Evolutionary conservation across 2,888 invertebrate genomes (phyloP), one percentile per base, ranked within the genome.

Genomic region (Morpho helenor): DNA sequence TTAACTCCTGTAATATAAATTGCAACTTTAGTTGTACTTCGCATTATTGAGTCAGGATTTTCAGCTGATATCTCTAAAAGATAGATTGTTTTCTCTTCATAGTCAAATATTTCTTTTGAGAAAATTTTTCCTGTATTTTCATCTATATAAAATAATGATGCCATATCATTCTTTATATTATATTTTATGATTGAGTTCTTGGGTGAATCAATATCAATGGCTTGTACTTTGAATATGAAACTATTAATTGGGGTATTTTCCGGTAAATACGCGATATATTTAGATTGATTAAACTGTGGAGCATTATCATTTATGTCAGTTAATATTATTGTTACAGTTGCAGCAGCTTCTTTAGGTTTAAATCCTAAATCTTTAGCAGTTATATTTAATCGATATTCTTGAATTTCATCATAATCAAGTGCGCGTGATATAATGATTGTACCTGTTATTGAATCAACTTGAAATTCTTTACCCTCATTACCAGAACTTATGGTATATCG

Each of bases 241-340:
- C 94, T 94, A 55, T 95, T 94, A 0, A 94, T 83, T 0, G 95
- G 94, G 9, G 95, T 93, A 77, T 98, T 98, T 89, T 98, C 98
- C 0, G 94, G 92, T 48, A 98, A 85, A 74, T 93, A 95, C 0
- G 96, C 96, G 68, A 95, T 92, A 75, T 96, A 98, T 53, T 92
- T 84, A 0, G 93, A 91, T 76, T 95, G 94, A 78, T 96, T 95
- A 75, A 98, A 99, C 9, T 91, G 87, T 0, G 98, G 98, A 8
- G 97, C 94, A 79, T 98, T 98, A 74, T 99, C 98, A 75, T 98
- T 98, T 44, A 98, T 96, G 76, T 99, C 98, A 0, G 96, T 96
- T 1, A 99, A 91, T 55, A 95, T 95, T 0, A 99, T 95, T 0
- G 96, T 96, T 7, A 98, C 87, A 69, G 95, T 95, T 0, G 96